A percentile compares a stretch with the other conserved stretches of the same genome.
Evolutionary conservation across 2,888 invertebrate species (phyloP).

Genomic region (Ametastegia equiseti): DNA sequence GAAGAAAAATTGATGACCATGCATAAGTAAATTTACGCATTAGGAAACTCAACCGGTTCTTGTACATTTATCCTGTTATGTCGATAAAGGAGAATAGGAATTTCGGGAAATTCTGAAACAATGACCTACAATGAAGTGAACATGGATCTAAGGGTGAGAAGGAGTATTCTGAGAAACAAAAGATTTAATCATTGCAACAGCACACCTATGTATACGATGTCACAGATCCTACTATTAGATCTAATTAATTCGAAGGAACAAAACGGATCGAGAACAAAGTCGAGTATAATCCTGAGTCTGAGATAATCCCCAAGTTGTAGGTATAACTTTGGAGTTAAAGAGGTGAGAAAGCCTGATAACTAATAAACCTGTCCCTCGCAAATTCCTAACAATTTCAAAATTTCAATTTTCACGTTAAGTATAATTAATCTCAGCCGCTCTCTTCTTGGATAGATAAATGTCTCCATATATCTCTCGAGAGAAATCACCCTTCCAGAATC

Average conservation of each 20-base stretch:
- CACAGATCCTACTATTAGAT: background rate
- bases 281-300: background rate
- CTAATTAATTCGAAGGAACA: background rate
- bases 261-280: background rate
- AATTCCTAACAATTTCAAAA: conserved; percentile 12
- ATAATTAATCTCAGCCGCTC: conserved; percentile 3
- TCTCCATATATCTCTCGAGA: conserved; percentile 16
- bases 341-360: background rate
- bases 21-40: too few relatives aligned
- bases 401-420: background rate
- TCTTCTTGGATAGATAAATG: conserved; percentile 15
- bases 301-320: background rate
- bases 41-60: too few relatives aligned
- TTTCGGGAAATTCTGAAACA: too few relatives aligned
- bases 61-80: too few relatives aligned
- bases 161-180: background rate
- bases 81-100: too few relatives aligned
- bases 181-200: background rate
- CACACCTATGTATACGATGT: too few relatives aligned
- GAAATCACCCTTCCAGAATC: conserved; percentile 7
- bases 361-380: background rate
- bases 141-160: too few relatives aligned
- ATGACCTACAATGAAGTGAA: too few relatives aligned
- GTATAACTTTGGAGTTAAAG: background rate
- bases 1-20: too few relatives aligned